Conservation (phyloP, 2,113 vertebrate species). For the Burhinus oedicnemus region DNA sequence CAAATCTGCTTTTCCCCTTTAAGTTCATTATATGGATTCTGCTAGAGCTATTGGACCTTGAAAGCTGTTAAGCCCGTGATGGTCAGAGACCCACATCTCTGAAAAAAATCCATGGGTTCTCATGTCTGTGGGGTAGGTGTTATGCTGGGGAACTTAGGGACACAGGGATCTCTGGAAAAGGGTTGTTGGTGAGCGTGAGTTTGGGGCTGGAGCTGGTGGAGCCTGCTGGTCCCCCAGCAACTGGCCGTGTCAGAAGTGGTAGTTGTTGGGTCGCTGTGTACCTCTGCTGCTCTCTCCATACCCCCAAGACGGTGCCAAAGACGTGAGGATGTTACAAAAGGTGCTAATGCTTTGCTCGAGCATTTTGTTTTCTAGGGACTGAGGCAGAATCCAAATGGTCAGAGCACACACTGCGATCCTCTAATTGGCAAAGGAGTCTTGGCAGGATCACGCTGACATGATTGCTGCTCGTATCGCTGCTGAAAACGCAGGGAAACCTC, state of each 20-base stretch:
- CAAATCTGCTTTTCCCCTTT: neutral
- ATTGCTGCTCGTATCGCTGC: neutral
- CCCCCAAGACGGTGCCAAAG: neutral
- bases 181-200: neutral
- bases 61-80: neutral
- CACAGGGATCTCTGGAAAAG: neutral
- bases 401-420: neutral
- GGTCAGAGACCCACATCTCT: neutral
- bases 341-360: neutral
- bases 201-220: neutral
- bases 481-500: neutral
- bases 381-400: neutral
- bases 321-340: neutral
- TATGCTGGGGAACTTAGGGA: neutral
- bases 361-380: neutral
- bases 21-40: neutral
- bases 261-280: neutral
- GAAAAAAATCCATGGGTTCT: rapidly evolving
- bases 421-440: neutral
- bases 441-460: neutral
- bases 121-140: rapidly evolving
- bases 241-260: neutral
- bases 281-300: neutral
- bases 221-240: neutral
- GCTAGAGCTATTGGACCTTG: neutral